These are phyloP conservation scores for Euproctis similis DNA, from an alignment of 2,888 invertebrate species.

Conservation along the genomic window DNA sequence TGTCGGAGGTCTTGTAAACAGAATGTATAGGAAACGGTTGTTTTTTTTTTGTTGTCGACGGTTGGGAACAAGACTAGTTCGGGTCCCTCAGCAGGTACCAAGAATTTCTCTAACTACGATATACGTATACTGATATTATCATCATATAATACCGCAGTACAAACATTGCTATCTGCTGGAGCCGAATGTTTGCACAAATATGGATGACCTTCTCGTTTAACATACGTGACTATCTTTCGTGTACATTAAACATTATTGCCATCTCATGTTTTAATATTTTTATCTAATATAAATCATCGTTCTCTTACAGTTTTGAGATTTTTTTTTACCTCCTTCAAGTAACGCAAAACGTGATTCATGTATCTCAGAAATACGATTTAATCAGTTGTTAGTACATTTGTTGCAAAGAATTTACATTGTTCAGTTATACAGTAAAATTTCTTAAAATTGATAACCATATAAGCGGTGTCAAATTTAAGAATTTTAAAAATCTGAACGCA, in stretches of 20 bases:
- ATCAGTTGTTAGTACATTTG: slow-evolving; percentile 8
- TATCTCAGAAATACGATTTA: slow-evolving; percentile 7
- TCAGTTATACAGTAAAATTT: no score
- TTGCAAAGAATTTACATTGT: no score
- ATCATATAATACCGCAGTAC: slow-evolving; percentile 48
- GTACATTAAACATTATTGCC: slow-evolving; percentile 24
- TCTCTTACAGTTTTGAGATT: slow-evolving; percentile 11
- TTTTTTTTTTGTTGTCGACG: slow-evolving; percentile 52
- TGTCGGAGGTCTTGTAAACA: slow-evolving; percentile 72
- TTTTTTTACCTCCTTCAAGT: slow-evolving; percentile 8
- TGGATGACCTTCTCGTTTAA: slow-evolving; percentile 43
- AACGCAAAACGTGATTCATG: slow-evolving; percentile 8
- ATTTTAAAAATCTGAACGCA: no score
- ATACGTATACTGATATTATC: slow-evolving; percentile 46
- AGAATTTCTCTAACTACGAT: slow-evolving; percentile 31
- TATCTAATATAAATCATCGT: slow-evolving; percentile 19
- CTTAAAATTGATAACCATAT: no score
- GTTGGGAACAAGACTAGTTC: slow-evolving; percentile 37
- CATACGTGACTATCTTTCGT: slow-evolving; percentile 49
- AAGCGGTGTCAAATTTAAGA: no score
- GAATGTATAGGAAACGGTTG: slow-evolving; percentile 62
- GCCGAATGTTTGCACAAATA: slow-evolving; percentile 63
- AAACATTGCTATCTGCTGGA: slow-evolving; percentile 58
- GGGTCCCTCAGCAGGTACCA: slow-evolving; percentile 52
- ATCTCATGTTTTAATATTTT: slow-evolving; percentile 23